Conservation (phyloP, 2,797 vertebrate species). For the Phoebastria nigripes region DNA sequence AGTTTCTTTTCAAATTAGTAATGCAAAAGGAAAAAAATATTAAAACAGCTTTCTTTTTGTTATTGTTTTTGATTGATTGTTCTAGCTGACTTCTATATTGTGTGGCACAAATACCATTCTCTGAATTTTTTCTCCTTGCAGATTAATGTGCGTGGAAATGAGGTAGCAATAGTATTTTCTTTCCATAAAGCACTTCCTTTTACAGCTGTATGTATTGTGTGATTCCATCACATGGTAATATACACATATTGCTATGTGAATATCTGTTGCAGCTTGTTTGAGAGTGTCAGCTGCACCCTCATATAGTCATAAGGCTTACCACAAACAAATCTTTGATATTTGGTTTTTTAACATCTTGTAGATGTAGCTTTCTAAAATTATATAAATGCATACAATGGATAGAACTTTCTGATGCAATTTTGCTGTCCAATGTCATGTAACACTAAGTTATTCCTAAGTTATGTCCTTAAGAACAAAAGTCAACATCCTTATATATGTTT, state of each 20-base stretch:
- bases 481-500: neutral
- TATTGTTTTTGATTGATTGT: neutral
- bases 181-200: neutral
- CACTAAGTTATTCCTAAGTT: neutral
- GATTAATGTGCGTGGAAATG: neutral
- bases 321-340: neutral
- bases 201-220: neutral
- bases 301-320: neutral
- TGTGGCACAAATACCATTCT: neutral
- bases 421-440: neutral
- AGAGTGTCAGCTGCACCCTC: neutral
- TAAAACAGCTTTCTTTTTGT: neutral
- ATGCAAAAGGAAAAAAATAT: neutral
- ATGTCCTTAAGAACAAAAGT: neutral
- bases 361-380: neutral
- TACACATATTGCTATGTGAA: neutral
- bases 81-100: neutral
- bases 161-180: neutral
- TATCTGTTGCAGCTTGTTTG: neutral
- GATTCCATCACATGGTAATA: neutral
- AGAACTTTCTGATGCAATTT: neutral
- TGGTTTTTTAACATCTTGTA: neutral
- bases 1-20: neutral
- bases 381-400: neutral
- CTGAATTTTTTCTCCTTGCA: neutral